phyloP scores from a whole-genome alignment of 2,888 invertebrate genomes.

The Trissolcus brochymenae region DNA sequence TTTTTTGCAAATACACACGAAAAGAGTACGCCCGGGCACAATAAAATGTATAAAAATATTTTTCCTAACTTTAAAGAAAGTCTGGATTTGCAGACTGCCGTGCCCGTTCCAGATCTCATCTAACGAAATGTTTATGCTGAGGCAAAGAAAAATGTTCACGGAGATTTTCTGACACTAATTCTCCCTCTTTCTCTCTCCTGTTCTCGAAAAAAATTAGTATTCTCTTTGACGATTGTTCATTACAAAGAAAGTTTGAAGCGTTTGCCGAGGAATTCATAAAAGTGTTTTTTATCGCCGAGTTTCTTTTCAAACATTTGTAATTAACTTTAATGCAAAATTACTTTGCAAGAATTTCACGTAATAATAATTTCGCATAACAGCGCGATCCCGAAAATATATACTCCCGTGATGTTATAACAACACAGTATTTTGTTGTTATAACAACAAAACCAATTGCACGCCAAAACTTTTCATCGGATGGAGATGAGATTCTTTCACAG shows the following conservation, averaged over 20 bases:
- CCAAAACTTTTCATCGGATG: slow-evolving; percentile 41
- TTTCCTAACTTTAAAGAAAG: slow-evolving; percentile 57
- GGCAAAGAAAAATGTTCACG: slow-evolving; percentile 55
- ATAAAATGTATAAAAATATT: slow-evolving; percentile 56
- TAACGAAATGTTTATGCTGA: slow-evolving; percentile 57
- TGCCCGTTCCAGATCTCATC: slow-evolving; percentile 39
- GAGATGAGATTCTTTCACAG: slow-evolving; percentile 34
- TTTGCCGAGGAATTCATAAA: slow-evolving; percentile 49
- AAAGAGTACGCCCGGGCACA: slow-evolving; percentile 36
- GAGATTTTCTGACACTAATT: slow-evolving; percentile 57
- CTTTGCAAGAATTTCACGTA: slow-evolving; percentile 54
- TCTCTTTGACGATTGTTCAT: slow-evolving; percentile 59
- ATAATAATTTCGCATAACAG: slow-evolving; percentile 51
- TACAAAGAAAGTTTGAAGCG: slow-evolving; percentile 55
- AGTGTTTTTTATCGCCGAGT: slow-evolving; percentile 53
- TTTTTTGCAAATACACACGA: slow-evolving; percentile 27
- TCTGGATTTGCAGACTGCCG: slow-evolving; percentile 39
- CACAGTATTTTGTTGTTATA: not conserved
- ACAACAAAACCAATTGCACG: slow-evolving; percentile 45
- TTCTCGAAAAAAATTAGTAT: slow-evolving; percentile 53
- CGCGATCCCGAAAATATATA: slow-evolving; percentile 42
- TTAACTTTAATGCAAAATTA: slow-evolving; percentile 56
- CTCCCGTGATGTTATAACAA: too few relatives aligned
- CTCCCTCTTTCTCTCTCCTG: slow-evolving; percentile 44
- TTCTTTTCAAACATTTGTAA: slow-evolving; percentile 56